phyloP scores from a whole-genome alignment of 2,113 vertebrate species.

The Callithrix jacchus region DNA sequence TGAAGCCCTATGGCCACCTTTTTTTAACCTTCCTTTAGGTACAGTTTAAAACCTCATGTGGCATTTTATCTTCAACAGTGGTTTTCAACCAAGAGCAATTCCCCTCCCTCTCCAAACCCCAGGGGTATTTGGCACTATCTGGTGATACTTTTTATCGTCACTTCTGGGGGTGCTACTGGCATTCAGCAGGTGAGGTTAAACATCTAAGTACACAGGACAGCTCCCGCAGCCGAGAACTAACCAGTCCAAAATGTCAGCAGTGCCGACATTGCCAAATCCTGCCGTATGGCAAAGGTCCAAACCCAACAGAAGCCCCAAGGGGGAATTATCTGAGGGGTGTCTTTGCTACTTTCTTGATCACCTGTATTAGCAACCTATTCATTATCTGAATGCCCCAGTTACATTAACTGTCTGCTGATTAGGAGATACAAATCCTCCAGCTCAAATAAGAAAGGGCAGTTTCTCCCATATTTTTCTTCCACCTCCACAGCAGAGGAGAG shows the following conservation, averaged over 20 bases:
- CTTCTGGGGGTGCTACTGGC: not conserved
- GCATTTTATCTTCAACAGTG: not conserved
- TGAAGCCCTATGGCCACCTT: not conserved
- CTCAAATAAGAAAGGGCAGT: not conserved
- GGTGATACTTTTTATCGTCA: not conserved
- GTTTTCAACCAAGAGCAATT: not conserved
- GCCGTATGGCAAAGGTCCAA: too few relatives aligned
- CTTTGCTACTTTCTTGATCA: not conserved
- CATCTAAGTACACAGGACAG: not conserved
- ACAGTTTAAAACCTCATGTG: not conserved
- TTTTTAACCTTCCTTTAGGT: not conserved
- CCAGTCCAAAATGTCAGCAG: not conserved
- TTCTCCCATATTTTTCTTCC: not conserved
- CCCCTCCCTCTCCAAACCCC: rapidly evolving
- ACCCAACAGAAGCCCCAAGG: not conserved
- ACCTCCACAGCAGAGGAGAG: not conserved
- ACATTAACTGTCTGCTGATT: not conserved
- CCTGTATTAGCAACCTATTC: not conserved
- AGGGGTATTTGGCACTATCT: not conserved
- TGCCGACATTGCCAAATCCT: not conserved
- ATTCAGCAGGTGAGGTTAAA: not conserved
- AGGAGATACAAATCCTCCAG: not conserved
- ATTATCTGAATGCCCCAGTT: not conserved
- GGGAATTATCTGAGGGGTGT: not conserved
- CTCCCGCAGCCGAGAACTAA: not conserved